These are phyloP conservation scores for Manacus vitellinus DNA, from an alignment of 2,113 vertebrate genomes.

Conservation along the genomic window DNA sequence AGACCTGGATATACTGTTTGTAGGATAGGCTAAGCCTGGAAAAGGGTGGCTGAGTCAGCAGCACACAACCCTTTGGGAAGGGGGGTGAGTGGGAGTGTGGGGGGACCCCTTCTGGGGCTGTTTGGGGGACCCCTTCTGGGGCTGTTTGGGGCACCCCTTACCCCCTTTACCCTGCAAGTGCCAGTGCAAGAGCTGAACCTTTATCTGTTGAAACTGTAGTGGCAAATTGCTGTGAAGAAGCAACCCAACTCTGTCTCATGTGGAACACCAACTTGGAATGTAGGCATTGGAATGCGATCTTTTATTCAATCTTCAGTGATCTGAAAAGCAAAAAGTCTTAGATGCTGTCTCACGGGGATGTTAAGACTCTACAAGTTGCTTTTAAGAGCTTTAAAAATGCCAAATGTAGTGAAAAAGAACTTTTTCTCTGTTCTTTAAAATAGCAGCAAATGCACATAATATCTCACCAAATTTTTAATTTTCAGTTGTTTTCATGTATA, in stretches of 20 bases:
- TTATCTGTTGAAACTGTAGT: background rate
- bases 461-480: background rate
- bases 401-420: background rate
- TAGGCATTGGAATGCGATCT: no score
- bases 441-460: background rate
- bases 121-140: background rate
- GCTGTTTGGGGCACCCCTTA: background rate
- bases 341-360: background rate
- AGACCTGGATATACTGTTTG: background rate
- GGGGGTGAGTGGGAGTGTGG: background rate
- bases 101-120: background rate
- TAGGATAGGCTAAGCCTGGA: background rate
- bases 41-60: background rate
- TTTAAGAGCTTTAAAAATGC: background rate
- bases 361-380: background rate
- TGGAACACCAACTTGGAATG: fast-evolving
- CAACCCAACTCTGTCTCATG: background rate
- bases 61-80: background rate
- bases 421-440: background rate
- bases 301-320: background rate
- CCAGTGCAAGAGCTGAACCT: background rate
- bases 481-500: background rate
- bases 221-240: background rate
- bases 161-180: background rate
- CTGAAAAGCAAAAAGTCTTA: background rate